Conservation (phyloP, 2,888 invertebrate genomes). For the Polydrusus pterygomalis region DNA sequence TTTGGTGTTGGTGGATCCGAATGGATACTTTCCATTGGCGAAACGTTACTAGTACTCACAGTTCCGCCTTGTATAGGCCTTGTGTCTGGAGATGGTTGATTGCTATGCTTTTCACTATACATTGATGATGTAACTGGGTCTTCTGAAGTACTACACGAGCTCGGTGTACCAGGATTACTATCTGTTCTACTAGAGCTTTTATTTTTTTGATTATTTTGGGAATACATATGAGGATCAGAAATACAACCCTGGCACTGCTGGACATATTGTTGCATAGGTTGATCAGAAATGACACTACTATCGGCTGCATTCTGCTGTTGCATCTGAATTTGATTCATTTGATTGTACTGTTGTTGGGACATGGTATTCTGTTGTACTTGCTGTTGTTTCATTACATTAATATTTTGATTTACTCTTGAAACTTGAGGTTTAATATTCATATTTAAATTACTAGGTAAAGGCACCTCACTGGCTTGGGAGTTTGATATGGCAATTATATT, state of each 20-base stretch:
- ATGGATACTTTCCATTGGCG: constrained; percentile 79
- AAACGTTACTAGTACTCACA: constrained; percentile 88
- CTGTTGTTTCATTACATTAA: constrained; percentile 62
- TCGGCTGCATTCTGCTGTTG: constrained; percentile 63
- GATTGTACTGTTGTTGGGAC: constrained; percentile 59
- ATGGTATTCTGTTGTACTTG: constrained; percentile 59
- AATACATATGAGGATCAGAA: constrained; percentile 62
- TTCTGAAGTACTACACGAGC: constrained; percentile 75
- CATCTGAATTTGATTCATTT: constrained; percentile 57
- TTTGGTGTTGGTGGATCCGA: constrained; percentile 74
- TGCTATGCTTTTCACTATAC: constrained; percentile 75
- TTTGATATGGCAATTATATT: constrained; percentile 62
- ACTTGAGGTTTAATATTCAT: constrained; percentile 62
- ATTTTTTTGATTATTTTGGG: constrained; percentile 71
- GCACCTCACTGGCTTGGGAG: constrained; percentile 69
- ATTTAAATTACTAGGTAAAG: constrained; percentile 70
- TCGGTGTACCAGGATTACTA: constrained; percentile 74
- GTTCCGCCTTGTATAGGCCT: constrained; percentile 90
- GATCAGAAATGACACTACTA: constrained; percentile 63
- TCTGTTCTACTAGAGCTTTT: constrained; percentile 71
- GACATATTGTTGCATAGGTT: constrained; percentile 60
- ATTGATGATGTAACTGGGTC: constrained; percentile 84
- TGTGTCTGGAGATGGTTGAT: constrained; percentile 76
- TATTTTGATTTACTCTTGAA: constrained; percentile 63
- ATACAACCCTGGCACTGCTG: constrained; percentile 76